phyloP scores from a whole-genome alignment of 2,888 invertebrate genomes.

The Litoditis marina region DNA sequence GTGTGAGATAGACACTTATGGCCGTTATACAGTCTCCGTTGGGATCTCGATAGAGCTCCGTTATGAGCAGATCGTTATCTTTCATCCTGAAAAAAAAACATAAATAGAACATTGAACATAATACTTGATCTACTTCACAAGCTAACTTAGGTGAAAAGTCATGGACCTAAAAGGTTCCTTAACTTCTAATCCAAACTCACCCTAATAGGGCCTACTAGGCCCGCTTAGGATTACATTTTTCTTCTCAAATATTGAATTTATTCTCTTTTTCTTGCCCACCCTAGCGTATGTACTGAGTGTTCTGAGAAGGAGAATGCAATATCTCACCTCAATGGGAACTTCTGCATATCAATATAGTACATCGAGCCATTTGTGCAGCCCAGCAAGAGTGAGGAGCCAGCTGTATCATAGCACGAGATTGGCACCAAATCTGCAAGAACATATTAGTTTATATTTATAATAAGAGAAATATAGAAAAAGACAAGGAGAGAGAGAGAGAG shows the following conservation, averaged over 20 bases:
- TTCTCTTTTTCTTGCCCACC: too few species aligned
- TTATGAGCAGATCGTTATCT: conserved; percentile 93
- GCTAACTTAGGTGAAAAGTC: too few species aligned
- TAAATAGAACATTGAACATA: not conserved
- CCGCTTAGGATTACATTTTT: too few species aligned
- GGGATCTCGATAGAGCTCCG: conserved; percentile 87
- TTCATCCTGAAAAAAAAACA: conserved; percentile 84
- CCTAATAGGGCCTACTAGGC: too few species aligned
- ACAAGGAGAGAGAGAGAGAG: conserved; percentile 7
- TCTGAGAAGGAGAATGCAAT: not conserved
- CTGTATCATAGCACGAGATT: conserved; percentile 91
- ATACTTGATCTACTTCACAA: too few species aligned
- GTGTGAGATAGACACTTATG: conserved; percentile 95
- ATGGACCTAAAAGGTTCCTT: too few species aligned
- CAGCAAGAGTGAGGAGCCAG: conserved; percentile 81
- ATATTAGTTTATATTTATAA: not conserved
- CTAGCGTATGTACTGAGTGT: too few species aligned
- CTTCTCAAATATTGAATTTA: too few species aligned
- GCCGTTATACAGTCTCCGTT: conserved; percentile 92
- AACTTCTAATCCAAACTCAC: too few species aligned
- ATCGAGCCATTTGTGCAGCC: conserved; percentile 84
- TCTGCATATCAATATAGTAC: conserved; percentile 85
- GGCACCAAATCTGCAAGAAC: conserved; percentile 77
- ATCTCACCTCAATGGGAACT: conserved; percentile 69
- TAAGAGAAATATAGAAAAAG: conserved; percentile 7